A percentile compares a stretch with the other conserved stretches of the same genome.
phyloP scores from a whole-genome alignment of 64 coral and sea anemone species.

The Pocillopora damicornis region DNA sequence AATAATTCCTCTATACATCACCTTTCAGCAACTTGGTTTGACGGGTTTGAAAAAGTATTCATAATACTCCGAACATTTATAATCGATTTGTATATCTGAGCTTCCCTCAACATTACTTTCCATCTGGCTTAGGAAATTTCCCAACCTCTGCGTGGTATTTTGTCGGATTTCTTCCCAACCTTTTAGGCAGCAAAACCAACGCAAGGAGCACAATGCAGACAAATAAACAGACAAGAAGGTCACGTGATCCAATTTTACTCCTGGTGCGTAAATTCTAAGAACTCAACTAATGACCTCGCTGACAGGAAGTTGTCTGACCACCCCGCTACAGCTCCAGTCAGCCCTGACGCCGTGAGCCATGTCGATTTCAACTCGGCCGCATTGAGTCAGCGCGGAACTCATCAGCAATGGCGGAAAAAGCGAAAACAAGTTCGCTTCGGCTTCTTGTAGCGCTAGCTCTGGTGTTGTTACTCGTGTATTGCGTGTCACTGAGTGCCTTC shows the following conservation, averaged over 20 bases:
- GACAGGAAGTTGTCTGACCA: not conserved
- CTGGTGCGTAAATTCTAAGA: not conserved
- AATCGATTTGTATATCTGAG: no score
- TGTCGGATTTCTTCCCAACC: not conserved
- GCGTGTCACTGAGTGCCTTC: slow-evolving; percentile 31
- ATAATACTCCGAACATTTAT: no score
- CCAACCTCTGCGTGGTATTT: no score
- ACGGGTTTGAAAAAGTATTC: no score
- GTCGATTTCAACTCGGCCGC: not conserved
- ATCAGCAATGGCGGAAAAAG: slow-evolving; percentile 5
- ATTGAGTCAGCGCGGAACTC: not conserved
- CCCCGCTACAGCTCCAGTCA: not conserved
- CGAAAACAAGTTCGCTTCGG: not conserved
- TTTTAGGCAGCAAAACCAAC: not conserved
- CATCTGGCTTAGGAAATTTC: no score
- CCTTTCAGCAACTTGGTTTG: no score
- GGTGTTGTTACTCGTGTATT: slow-evolving; percentile 34
- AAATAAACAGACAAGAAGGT: not conserved
- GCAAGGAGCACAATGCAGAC: not conserved
- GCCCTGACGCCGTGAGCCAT: not conserved
- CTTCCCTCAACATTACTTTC: no score
- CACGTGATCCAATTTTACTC: not conserved
- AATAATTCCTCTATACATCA: no score
- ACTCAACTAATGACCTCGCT: not conserved
- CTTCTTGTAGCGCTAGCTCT: slow-evolving; percentile 14